Evolutionary conservation across 2,797 vertebrate genomes (phyloP), one percentile per base, ranked within the genome.

Genomic region (Halcyon badia): DNA sequence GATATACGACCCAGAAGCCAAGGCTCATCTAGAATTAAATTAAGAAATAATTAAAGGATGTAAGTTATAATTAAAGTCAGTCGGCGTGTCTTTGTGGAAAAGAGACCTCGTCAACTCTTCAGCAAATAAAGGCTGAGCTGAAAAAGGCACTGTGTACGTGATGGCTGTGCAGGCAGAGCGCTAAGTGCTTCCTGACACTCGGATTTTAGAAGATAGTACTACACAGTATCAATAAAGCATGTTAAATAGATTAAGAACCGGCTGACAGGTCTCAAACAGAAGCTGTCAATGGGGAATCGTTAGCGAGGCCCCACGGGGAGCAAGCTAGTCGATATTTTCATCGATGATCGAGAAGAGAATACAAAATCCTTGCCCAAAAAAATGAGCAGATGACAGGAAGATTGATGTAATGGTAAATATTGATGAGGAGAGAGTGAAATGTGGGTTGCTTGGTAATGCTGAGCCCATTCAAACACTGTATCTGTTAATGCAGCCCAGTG

Each of bases 401-500:
- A 97, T 95, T 89, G 95, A 93, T 96, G 92, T 16, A 73, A 89
- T 3, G 14, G 94, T 94, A 96, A 96, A 95, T 96, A 95, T 60
- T 95, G 96, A 93, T 87, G 83, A 84, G 91, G 83, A 85, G 83
- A 85, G 78, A 89, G 60, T 41, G 86, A 96, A 94, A 90, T 73
- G 93, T 79, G 92, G 87, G 83, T 65, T 96, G 92, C 78, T 64
- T 51, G 81, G 66, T 64, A 89, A 72, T 84, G 94, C 72, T 24
- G 62, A 93, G 90, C 90, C 93, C 95, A 90, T 95, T 93, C 76
- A 93, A 64, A 54, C 78, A 30, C 66, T 54, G 77, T 56, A 21
- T 20, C 21, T 10, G 66, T 48, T 73, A 72, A 70, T 28, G 70
- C 70, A 92, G 94, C 88, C 92, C 86, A 66, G 88, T 5, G 26